Percentiles rank a stretch among this genome's conserved stretches.
Evolutionary conservation across 2,888 invertebrate genomes (phyloP).

Genomic region (Gonocerus acuteangulatus): DNA sequence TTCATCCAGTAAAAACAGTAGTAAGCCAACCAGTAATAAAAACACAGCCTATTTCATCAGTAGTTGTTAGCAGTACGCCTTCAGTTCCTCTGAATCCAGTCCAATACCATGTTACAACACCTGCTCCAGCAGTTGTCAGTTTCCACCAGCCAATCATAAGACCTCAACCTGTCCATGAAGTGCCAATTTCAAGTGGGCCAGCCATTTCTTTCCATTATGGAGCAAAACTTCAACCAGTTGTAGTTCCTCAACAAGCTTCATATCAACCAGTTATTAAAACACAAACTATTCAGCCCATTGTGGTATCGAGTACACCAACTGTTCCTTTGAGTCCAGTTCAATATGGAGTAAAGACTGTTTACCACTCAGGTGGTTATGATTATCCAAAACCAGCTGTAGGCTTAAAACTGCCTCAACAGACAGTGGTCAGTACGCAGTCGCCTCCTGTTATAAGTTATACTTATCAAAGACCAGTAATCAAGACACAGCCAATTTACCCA

Average conservation of each 20-base stretch:
- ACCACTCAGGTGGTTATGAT: constrained; percentile 24
- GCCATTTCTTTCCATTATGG: neutral
- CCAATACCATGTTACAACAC: constrained; percentile 21
- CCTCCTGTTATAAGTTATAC: constrained; percentile 31
- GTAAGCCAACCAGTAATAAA: neutral
- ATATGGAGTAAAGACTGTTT: constrained; percentile 7
- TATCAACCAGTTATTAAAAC: constrained; percentile 23
- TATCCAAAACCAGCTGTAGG: constrained; percentile 30
- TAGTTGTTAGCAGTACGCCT: constrained; percentile 32
- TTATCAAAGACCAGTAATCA: constrained; percentile 25
- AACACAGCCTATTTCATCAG: constrained; percentile 12
- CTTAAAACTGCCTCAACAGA: constrained; percentile 1
- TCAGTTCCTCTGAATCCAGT: constrained; percentile 32
- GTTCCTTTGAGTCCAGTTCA: constrained; percentile 25
- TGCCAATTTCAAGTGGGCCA: constrained; percentile 2
- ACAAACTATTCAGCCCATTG: constrained; percentile 17
- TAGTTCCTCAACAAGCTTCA: neutral
- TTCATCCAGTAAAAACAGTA: neutral
- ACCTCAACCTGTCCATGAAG: constrained; percentile 5
- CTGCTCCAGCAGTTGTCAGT: constrained; percentile 6
- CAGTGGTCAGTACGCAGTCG: constrained; percentile 29
- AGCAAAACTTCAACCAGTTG: neutral
- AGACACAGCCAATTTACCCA: constrained; percentile 32
- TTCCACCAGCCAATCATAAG: constrained; percentile 12
- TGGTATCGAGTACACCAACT: constrained; percentile 8